Conservation (phyloP, 2,888 invertebrate species). For the Hanleya hanleyi region DNA sequence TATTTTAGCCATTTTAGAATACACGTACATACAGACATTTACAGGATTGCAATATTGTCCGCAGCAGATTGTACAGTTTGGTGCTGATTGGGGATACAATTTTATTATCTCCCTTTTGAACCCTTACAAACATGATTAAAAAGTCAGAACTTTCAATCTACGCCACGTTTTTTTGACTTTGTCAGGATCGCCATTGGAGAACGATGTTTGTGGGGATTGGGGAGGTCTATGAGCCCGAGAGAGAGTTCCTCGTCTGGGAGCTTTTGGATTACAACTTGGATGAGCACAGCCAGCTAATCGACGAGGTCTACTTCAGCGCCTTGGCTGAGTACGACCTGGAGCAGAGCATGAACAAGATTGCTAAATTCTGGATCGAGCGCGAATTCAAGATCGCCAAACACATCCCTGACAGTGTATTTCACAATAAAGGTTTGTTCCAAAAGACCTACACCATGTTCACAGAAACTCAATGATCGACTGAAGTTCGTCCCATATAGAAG, state of each 20-base stretch:
- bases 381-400: slow-evolving; percentile 71
- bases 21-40: no score
- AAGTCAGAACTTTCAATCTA: not conserved
- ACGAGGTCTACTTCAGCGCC: slow-evolving; percentile 63
- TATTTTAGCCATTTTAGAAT: no score
- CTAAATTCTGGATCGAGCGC: slow-evolving; percentile 65
- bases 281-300: slow-evolving; percentile 60
- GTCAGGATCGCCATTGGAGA: slow-evolving; percentile 70
- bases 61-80: no score
- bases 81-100: no score
- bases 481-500: no score
- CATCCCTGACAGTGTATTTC: slow-evolving; percentile 67
- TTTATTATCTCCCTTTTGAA: no score
- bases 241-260: slow-evolving; percentile 66
- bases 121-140: no score
- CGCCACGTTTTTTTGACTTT: not conserved
- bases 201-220: slow-evolving; percentile 71
- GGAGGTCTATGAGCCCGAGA: slow-evolving; percentile 61
- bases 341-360: slow-evolving; percentile 60
- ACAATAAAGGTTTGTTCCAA: slow-evolving; percentile 4
- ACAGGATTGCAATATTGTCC: no score
- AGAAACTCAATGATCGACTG: no score
- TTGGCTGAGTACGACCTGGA: slow-evolving; percentile 69
- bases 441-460: no score
- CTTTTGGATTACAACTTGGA: slow-evolving; percentile 67